These are phyloP conservation scores for Ammodytes marinus DNA, from an alignment of 2,113 vertebrate genomes.

Conservation along the genomic window DNA sequence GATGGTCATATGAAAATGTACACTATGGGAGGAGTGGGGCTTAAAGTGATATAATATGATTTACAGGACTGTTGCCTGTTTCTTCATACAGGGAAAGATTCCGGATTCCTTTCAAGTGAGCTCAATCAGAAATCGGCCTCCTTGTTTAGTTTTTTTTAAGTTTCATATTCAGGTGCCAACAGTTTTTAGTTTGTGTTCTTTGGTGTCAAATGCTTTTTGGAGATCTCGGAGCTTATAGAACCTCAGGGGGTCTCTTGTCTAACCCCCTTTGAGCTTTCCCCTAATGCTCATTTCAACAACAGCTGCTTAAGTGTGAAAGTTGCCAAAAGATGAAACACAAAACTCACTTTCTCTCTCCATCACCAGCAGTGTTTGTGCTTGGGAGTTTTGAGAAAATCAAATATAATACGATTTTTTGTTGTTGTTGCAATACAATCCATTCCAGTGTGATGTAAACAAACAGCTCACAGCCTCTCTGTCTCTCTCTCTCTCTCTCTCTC, in stretches of 20 bases:
- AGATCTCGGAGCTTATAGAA: neutral
- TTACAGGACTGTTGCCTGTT: neutral
- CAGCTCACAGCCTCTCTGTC: neutral
- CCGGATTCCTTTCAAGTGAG: neutral
- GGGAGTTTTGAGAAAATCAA: neutral
- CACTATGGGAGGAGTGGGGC: constrained; percentile 12
- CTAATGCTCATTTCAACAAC: constrained; percentile 23
- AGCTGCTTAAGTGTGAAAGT: constrained; percentile 1
- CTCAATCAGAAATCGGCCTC: neutral
- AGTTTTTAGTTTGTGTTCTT: constrained; percentile 5
- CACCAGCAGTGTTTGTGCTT: neutral
- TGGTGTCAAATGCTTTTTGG: neutral
- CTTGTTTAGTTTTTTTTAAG: neutral
- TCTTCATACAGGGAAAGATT: neutral
- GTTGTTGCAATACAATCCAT: neutral
- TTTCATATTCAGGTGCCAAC: constrained; percentile 5
- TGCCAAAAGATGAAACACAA: constrained; percentile 14
- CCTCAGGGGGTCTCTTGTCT: constrained; percentile 3
- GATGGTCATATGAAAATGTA: constrained; percentile 42
- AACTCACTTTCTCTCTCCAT: neutral
- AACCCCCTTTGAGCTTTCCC: constrained; percentile 7
- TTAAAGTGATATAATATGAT: neutral
- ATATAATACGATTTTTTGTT: neutral
- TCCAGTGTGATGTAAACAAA: neutral
- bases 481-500: neutral